Evolutionary conservation across 2,113 vertebrate species (phyloP), one percentile per base, ranked within the genome.

Genomic region (Equus przewalskii): DNA sequence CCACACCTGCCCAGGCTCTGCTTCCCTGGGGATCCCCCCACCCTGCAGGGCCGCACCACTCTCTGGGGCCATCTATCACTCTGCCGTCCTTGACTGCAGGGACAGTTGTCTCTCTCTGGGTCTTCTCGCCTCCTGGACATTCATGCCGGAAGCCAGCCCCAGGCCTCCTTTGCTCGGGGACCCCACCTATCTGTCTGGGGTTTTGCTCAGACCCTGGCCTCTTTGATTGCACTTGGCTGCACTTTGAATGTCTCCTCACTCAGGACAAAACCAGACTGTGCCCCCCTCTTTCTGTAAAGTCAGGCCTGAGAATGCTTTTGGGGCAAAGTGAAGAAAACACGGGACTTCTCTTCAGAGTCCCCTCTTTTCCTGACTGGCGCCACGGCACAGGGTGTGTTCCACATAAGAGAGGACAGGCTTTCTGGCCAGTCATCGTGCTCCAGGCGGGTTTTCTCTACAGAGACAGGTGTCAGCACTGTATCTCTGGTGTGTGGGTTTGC

Each of bases 41-140:
- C 13, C 11, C 46, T 0, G 1, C 15, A 67, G 28, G 44, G 16
- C 8, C 56, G 1, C 28, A 4, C 46, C 19, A 15, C 21, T 18
- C 28, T 83, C 21, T 0, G 30, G 13, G 36, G 44, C 64, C 3
- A 2, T 16, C 26, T 28, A 0, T 12, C n/a, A n/a, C 26, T 1
- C 10, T 14, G 13, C 26, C n/a, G 2, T 22, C 36, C 46, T 72
- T 54, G 65, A 6, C n/a, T 6, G 3, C 33, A 26, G 78, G 33
- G 10, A 1, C 7, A 56, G 58, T 7, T 13, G 1, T 5, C 46
- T 24, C 22, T 36, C 49, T 73, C n/a, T 15, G 19, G 41, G 62
- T 22, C 22, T 7, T 30, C 26, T 33, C n/a, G 26, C 15, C 26
- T 75, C 83, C 36, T 6, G 22, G 8, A 19, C 41, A 19, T 56